Evolutionary conservation across 2,888 invertebrate genomes (phyloP), one percentile per base, ranked within the genome.

Genomic region (Spodoptera picta): DNA sequence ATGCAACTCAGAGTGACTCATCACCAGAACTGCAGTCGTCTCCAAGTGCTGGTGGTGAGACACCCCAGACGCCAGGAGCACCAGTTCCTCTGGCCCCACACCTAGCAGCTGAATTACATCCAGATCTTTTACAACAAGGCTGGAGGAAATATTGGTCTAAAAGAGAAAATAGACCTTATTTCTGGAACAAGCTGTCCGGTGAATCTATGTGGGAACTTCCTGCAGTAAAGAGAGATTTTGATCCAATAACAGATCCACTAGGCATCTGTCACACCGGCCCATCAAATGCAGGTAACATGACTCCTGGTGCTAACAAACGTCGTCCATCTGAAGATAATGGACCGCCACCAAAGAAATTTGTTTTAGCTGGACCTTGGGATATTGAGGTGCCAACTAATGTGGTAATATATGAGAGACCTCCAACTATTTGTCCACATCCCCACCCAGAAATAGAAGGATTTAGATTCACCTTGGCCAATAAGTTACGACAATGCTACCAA

Each of bases 141-240:
- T 99, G 99, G 99, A 96, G 98, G 69, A 98, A 98, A 83, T 99
- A 98, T 90, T 99, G 99, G 99, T 99, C 99, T 23, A 98, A 98
- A 86, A 95, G 99, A 59, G 99, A 99, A 90, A 98, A 98, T 87
- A 95, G 99, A 36, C 98, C 98, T 2, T 99, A 99, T 90, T 99
- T 98, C 92, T 99, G 99, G 98, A 99, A 99, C 89, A 98, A 98
- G 93, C 92, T 97, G 27, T 98, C 98, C 0, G 98, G 98, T 58
- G 98, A 99, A 92, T 99, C 99, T n/a, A 95, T 99, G 79, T 99
- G 99, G 99, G 99, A 99, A 89, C 96, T 98, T 96, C 99, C 99
- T 12, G 96, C 96, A n/a, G 91, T 96, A 10, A 97, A 97, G 85
- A 95, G 96, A 65, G 97, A 97, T 80, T 98, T 98, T 91, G 99